Evolutionary conservation across 1,140 invertebrate genomes (phyloP).

Genomic region (Himalopsyche phryganea): DNA sequence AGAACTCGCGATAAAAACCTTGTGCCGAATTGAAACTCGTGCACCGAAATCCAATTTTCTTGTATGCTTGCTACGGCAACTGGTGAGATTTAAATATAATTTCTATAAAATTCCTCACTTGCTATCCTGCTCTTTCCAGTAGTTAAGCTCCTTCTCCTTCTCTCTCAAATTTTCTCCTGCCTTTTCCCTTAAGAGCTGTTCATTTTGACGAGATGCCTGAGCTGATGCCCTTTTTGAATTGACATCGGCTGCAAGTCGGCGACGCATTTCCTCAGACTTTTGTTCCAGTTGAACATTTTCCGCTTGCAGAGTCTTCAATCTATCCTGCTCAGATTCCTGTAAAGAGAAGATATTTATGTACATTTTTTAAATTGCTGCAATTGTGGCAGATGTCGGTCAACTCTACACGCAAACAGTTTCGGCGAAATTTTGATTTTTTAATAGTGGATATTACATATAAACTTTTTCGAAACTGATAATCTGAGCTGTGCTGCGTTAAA

Average conservation of each 20-base stretch:
- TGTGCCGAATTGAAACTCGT: too few species aligned
- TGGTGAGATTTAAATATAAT: too few species aligned
- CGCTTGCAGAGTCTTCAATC: neutral
- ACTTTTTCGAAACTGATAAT: neutral
- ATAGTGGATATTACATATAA: too few species aligned
- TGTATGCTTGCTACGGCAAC: too few species aligned
- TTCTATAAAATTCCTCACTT: slow-evolving; percentile 13
- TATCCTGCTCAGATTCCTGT: slow-evolving; percentile 15
- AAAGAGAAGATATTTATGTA: too few species aligned
- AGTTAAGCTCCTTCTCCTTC: neutral
- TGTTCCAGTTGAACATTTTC: neutral
- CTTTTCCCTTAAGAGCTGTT: neutral
- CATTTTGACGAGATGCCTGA: neutral
- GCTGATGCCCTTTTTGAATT: neutral
- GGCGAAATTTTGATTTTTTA: too few species aligned
- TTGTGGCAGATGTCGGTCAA: too few species aligned
- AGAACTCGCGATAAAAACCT: too few species aligned
- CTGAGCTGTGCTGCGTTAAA: too few species aligned
- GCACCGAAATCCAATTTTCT: too few species aligned
- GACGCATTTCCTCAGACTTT: neutral
- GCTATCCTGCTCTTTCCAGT: slow-evolving; percentile 13
- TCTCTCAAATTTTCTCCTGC: neutral
- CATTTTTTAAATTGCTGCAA: too few species aligned
- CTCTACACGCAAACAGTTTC: too few species aligned
- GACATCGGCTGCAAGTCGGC: neutral